Conservation (phyloP, 1,140 invertebrate genomes). For the Drosophila ficusphila region DNA sequence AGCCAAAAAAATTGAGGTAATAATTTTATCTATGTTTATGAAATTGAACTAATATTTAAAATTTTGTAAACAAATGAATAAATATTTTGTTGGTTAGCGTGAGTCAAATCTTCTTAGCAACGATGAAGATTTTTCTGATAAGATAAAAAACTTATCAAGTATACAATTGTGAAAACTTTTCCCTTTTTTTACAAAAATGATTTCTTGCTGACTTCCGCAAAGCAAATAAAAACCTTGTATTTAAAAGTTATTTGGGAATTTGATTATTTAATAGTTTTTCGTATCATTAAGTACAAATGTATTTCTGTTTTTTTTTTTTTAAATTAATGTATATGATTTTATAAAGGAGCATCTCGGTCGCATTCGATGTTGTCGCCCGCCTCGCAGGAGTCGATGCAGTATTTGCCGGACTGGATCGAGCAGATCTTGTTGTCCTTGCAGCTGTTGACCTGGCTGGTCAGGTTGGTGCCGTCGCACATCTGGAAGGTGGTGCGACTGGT, state of each 20-base stretch:
- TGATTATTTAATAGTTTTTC: too few relatives aligned
- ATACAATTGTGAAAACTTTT: too few relatives aligned
- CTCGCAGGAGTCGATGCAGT: slow-evolving; percentile 59
- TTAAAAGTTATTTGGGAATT: too few relatives aligned
- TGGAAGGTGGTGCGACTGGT: slow-evolving; percentile 71
- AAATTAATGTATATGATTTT: neutral
- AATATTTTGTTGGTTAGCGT: too few relatives aligned
- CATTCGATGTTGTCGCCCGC: slow-evolving; percentile 30
- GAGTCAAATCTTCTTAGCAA: too few relatives aligned
- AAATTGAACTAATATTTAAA: too few relatives aligned
- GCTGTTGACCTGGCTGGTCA: slow-evolving; percentile 4
- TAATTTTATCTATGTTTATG: too few relatives aligned
- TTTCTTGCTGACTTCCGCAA: too few relatives aligned
- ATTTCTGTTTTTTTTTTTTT: slow-evolving; percentile 12
- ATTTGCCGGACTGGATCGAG: slow-evolving; percentile 44
- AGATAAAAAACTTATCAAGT: too few relatives aligned
- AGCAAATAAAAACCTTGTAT: too few relatives aligned
- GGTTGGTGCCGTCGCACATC: slow-evolving; percentile 40
- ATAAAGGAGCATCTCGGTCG: neutral
- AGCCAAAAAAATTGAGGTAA: too few relatives aligned
- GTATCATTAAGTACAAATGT: neutral
- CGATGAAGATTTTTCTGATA: neutral
- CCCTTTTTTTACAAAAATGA: neutral
- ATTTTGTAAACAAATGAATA: too few relatives aligned
- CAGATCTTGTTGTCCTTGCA: slow-evolving; percentile 54